These are phyloP conservation scores for Chionis minor DNA, from an alignment of 2,113 vertebrate genomes.

Conservation along the genomic window DNA sequence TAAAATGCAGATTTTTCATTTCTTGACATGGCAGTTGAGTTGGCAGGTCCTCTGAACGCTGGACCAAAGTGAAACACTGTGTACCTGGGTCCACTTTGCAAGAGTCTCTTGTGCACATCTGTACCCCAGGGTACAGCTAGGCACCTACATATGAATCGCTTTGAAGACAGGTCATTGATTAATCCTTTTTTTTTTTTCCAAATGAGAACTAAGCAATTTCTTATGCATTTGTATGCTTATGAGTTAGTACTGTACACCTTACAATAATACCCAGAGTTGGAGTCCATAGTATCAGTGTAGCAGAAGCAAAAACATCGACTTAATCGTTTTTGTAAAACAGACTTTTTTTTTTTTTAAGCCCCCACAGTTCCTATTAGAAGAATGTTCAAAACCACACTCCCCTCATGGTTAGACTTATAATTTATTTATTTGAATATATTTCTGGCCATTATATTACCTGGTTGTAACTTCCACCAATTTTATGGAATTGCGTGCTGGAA, in stretches of 20 bases:
- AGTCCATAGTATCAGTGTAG: not conserved
- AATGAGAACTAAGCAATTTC: not conserved
- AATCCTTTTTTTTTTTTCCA: not conserved
- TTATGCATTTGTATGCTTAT: not conserved
- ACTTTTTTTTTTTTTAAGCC: not conserved
- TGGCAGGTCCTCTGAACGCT: not conserved
- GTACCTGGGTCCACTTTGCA: not conserved
- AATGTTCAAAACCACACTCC: not conserved
- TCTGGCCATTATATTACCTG: not conserved
- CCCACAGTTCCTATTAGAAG: not conserved
- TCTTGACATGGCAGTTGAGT: not conserved
- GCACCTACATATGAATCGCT: not conserved
- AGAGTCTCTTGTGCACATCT: not conserved
- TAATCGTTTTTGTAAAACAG: not conserved
- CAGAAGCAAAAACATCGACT: not conserved
- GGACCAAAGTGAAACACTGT: not conserved
- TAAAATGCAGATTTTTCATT: not conserved
- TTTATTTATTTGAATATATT: not conserved
- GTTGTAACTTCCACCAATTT: not conserved
- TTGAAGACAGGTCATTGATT: not conserved
- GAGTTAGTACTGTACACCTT: not conserved
- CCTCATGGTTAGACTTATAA: not conserved
- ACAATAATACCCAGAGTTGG: not conserved
- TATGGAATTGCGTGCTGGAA: not conserved
- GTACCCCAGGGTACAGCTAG: not conserved